Evolutionary conservation across 2,113 vertebrate genomes (phyloP), one percentile per base, ranked within the genome.

Genomic region (Chloroceryle aenea): DNA sequence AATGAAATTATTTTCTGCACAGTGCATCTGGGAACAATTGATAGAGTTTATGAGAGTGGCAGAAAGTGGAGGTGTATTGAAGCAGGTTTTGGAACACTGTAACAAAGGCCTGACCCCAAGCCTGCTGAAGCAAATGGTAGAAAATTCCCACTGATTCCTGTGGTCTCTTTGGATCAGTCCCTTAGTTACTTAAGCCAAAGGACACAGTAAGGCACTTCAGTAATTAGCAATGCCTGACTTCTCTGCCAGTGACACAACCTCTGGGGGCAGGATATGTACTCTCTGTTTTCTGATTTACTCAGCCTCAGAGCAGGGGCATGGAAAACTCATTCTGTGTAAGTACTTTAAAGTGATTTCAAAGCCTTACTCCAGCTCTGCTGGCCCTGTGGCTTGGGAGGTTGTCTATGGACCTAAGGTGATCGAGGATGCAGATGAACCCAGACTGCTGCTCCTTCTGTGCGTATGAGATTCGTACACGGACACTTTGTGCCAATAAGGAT

Each of bases 211-310:
- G 38, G 56, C 66, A 94, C 87, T 91, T 85, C 58, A 82, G 62
- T 38, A 76, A 94, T 92, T 89, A 95, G 26, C 69, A 89, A 76
- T 82, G 77, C 86, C 74, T 91, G 87, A 95, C 61, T 89, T 81
- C 94, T 84, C 81, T 4, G 4, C 53, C 58, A 68, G 66, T 42
- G 93, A 58, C 64, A 68, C 56, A 95, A 6, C 58, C 74, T 92
- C 89, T 64, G 43, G 36, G 56, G 84, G 66, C 77, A 96, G 48
- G 30, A 16, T 23, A 5, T 5, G 14, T 27, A 59, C 27, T 64
- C 34, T 11, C 47, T 76, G 34, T 52, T 87, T 84, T 82, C 61
- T 73, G 73, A 47, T 15, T 74, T 15, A 47, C 38, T 43, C 40
- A 30, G 26, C 20, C 17, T 34, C 27, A 36, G 61, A 81, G 21